Percentiles rank a stretch among this genome's conserved stretches.
These are phyloP conservation scores for Apostichopus leukothele DNA, from an alignment of 53 echinoderm and acorn worm genomes.

Conservation along the genomic window DNA sequence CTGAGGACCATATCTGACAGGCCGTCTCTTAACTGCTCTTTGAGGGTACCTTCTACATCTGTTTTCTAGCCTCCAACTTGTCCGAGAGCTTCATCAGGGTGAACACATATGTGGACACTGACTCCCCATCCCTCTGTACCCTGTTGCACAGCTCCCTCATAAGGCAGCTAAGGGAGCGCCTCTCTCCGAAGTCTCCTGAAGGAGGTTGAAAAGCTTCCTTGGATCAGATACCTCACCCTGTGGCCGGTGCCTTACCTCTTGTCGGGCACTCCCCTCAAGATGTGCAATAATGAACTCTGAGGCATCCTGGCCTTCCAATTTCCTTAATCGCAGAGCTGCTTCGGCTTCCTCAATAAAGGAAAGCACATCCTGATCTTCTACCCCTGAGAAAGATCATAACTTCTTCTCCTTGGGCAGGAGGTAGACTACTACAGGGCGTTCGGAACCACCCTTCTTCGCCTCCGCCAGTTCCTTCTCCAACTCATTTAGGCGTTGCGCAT, in stretches of 20 bases:
- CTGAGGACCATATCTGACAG: too few species aligned
- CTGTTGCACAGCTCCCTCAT: too few species aligned
- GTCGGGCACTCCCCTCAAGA: not conserved
- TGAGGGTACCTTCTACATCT: too few species aligned
- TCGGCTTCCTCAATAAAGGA: not conserved
- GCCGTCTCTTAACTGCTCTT: too few species aligned
- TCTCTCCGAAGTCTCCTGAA: too few species aligned
- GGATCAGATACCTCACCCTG: not conserved
- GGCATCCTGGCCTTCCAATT: not conserved
- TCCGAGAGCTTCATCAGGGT: too few species aligned
- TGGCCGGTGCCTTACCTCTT: not conserved
- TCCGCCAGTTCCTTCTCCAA: constrained; percentile 10
- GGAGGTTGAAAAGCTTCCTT: too few species aligned
- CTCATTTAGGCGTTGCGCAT: not conserved
- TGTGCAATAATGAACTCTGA: not conserved
- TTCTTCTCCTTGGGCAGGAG: constrained; percentile 4
- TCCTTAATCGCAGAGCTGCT: not conserved
- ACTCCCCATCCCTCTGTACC: too few species aligned
- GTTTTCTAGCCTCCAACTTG: too few species aligned
- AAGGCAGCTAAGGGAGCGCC: too few species aligned
- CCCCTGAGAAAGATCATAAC: not conserved
- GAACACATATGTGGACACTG: too few species aligned
- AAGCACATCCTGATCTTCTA: not conserved
- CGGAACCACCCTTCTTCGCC: too few species aligned
- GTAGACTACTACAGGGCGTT: not conserved